Base-by-base conservation (phyloP, 1,140 invertebrate genomes). In the Drosophila eugracilis region DNA sequence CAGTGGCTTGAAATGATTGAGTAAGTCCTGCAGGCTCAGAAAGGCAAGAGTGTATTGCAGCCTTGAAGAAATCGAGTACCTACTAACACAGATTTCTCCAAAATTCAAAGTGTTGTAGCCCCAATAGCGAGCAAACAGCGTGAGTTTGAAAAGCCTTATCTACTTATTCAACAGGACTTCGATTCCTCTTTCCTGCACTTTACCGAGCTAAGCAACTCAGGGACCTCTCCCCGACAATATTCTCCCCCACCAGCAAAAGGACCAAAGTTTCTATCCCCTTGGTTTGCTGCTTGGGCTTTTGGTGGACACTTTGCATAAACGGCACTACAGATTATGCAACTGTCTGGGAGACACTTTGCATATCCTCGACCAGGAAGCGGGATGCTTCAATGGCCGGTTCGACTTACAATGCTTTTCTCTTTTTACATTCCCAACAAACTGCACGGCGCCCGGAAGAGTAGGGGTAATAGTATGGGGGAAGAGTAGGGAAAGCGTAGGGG, bases 321-420 rank as follows among this genome's bases (percentile, higher is more conserved):
- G 81, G 57, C 74, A 88, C 73, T 81, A 67, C 83, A 86, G 81
- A 86, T 86, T 86, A 86, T 86, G 81, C 83, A 86, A 88, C 83
- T 86, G 83, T 88, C 81, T 86, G 78, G 65, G 78, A 70, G 63
- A 88, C 78, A 81, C 69, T 86, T 81, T 86, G 81, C 81, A 86
- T 86, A 86, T 88, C 83, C 81, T 73, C 62, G 79, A 24, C 74
- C 67, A 84, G 55, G 55, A 54, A 63, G 72, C 53, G 70, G 36
- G 62, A 50, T 66, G 58, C 62, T 66, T 66, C 62, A 48, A 65
- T 65, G 59, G 58, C 34, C 32, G 41, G 58, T 37, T 44, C 47
- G 58, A 63, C 58, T 84, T 84, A 75, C 79, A 84, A 84, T 84
- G 79, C 79, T 78, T 83, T 83, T 83, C 76, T 66, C 70, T 48